These are phyloP conservation scores for Procapra przewalskii DNA, from an alignment of 2,113 vertebrate species.

Conservation along the genomic window DNA sequence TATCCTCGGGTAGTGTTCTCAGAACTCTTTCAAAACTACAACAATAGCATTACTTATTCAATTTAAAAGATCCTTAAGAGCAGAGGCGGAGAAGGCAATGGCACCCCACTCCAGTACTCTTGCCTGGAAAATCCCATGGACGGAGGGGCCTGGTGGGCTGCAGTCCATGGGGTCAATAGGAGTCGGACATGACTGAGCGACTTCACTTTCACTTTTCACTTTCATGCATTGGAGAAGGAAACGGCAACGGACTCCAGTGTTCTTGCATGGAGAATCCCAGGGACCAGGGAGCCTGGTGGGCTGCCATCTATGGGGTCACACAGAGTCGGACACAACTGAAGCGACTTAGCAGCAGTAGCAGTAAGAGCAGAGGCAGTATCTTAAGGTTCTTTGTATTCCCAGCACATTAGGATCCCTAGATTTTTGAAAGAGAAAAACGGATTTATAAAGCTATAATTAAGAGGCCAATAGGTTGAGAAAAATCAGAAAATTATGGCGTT, in stretches of 20 bases:
- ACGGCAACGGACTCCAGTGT: too few species aligned
- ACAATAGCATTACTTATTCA: not conserved
- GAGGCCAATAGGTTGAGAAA: not conserved
- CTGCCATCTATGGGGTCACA: too few species aligned
- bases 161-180: too few species aligned
- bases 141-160: too few species aligned
- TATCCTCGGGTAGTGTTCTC: not conserved
- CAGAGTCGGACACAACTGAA: too few species aligned
- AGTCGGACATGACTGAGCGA: rapidly evolving
- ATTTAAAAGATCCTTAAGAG: constrained; percentile 9
- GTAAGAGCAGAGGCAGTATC: not conserved
- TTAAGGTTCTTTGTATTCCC: not conserved
- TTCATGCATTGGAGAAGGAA: too few species aligned
- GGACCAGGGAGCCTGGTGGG: rapidly evolving
- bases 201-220: too few species aligned
- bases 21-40: constrained; percentile 33
- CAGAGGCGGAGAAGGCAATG: not conserved
- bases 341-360: too few species aligned
- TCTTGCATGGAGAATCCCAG: too few species aligned
- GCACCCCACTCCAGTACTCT: too few species aligned
- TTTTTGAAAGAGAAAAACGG: not conserved
- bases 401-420: not conserved
- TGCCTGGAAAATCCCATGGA: too few species aligned
- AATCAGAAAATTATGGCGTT: not conserved
- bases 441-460: not conserved